phyloP scores from a whole-genome alignment of 2,797 vertebrate species.

The Graptemys geographica region DNA sequence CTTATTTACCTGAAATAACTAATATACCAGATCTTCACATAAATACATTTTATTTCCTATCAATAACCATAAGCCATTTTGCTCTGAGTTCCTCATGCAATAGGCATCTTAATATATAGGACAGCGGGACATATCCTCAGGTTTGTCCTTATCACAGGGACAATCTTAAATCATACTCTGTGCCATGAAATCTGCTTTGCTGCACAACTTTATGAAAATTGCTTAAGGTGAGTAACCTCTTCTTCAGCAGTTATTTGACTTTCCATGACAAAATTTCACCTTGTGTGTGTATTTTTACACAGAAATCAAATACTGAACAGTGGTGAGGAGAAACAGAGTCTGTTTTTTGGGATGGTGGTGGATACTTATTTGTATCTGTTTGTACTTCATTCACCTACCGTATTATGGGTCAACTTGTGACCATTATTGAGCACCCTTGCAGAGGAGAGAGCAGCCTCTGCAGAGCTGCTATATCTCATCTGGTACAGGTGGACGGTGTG shows the following conservation, averaged over 20 bases:
- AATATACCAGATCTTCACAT: not conserved
- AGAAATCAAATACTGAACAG: not conserved
- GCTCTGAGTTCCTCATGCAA: not conserved
- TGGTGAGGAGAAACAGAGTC: not conserved
- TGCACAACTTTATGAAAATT: conserved; percentile 1
- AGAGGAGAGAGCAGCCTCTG: not conserved
- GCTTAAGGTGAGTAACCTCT: not conserved
- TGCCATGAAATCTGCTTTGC: not conserved
- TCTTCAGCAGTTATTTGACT: not conserved
- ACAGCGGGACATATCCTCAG: not conserved
- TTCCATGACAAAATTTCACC: not conserved
- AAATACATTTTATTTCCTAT: not conserved
- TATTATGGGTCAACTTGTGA: not conserved
- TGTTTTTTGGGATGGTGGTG: not conserved
- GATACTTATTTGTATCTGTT: not conserved
- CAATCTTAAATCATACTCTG: not conserved
- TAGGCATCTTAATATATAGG: not conserved
- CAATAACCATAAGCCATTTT: not conserved
- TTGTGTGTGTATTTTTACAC: not conserved
- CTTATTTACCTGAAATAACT: not conserved
- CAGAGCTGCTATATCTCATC: not conserved
- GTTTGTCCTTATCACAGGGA: not conserved
- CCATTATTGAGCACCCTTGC: not conserved
- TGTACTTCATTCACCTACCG: not conserved
- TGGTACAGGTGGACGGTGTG: not conserved